These are phyloP conservation scores for Haemorhous mexicanus DNA, from an alignment of 2,113 vertebrate genomes.

Conservation along the genomic window DNA sequence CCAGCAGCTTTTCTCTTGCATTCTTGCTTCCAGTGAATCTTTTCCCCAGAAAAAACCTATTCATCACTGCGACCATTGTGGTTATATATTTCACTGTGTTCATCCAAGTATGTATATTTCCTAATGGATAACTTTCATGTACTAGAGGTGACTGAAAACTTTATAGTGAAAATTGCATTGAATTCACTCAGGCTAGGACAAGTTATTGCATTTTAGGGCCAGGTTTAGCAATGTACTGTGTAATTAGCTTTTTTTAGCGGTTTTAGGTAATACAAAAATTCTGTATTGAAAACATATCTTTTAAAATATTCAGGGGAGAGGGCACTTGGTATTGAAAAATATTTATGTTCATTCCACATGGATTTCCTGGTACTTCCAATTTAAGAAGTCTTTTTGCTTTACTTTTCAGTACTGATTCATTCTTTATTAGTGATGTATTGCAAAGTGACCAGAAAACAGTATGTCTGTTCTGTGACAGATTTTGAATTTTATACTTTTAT, in stretches of 20 bases:
- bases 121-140: neutral
- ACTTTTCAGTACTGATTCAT: neutral
- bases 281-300: neutral
- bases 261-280: neutral
- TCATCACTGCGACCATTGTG: slow-evolving; percentile 88
- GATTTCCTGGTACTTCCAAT: neutral
- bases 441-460: neutral
- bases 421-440: neutral
- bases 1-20: slow-evolving; percentile 91
- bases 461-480: neutral
- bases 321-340: neutral
- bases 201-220: neutral
- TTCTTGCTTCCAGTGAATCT: slow-evolving; percentile 87
- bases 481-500: neutral
- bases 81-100: slow-evolving; percentile 95
- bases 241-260: neutral
- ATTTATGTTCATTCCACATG: neutral
- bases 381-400: neutral
- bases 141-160: neutral
- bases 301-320: neutral
- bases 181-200: neutral
- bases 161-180: neutral
- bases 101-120: slow-evolving; percentile 82
- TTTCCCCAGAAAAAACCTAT: slow-evolving; percentile 86
- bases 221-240: neutral